These are phyloP conservation scores for Pandion haliaetus DNA, from an alignment of 2,113 vertebrate genomes.

Conservation along the genomic window DNA sequence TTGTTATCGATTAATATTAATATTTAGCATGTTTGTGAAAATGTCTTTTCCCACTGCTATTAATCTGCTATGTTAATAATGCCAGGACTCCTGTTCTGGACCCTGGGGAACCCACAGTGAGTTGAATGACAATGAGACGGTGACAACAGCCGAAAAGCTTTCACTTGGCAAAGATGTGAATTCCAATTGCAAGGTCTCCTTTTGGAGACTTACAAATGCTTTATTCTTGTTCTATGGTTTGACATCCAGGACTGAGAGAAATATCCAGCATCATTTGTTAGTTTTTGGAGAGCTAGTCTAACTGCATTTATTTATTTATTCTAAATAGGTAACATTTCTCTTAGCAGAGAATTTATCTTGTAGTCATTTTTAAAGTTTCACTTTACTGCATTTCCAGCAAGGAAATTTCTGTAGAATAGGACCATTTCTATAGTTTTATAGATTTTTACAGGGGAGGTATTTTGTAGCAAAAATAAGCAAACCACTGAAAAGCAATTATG, in stretches of 20 bases:
- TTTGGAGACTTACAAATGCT: constrained; percentile 24
- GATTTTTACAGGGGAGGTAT: not conserved
- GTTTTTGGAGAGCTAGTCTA: not conserved
- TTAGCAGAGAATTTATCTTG: not conserved
- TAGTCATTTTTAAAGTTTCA: not conserved
- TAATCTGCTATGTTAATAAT: constrained; percentile 89
- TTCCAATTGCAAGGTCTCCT: constrained; percentile 27
- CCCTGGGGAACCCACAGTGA: constrained; percentile 76
- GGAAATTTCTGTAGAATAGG: not conserved
- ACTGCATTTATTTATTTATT: constrained; percentile 3
- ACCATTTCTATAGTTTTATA: not conserved
- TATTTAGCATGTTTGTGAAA: constrained; percentile 88
- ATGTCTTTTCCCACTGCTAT: constrained; percentile 82
- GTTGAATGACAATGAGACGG: constrained; percentile 79
- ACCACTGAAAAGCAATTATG: not conserved
- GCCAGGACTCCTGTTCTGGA: constrained; percentile 66
- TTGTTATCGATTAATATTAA: constrained; percentile 93
- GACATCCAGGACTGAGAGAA: constrained; percentile 7
- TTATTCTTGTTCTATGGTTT: not conserved
- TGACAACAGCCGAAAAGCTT: constrained; percentile 61
- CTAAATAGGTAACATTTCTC: not conserved
- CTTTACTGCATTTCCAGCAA: not conserved
- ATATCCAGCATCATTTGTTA: not conserved
- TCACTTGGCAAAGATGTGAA: constrained; percentile 37
- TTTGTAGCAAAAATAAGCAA: not conserved